Conservation (phyloP, 2,113 vertebrate species). For the Gymnocephalus cernua region DNA sequence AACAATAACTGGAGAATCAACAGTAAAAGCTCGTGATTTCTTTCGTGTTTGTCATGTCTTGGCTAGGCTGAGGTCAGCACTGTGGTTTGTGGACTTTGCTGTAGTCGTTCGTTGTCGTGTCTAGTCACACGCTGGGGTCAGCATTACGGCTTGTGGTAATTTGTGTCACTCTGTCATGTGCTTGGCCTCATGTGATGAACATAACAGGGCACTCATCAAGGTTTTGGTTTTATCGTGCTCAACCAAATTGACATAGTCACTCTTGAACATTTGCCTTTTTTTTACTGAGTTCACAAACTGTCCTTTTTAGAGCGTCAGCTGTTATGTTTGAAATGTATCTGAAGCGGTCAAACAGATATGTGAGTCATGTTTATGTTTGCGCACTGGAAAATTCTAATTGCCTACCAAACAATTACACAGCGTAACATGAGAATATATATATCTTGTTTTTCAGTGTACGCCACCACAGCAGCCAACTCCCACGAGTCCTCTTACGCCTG, state of each 20-base stretch:
- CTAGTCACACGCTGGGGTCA: background rate
- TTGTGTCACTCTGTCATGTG: slow-evolving; percentile 20
- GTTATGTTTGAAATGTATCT: background rate
- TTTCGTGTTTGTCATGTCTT: background rate
- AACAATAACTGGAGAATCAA: background rate
- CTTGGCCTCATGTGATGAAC: slow-evolving; percentile 26
- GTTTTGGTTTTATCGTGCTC: background rate
- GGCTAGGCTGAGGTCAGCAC: background rate
- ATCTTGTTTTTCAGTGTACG: slow-evolving; percentile 86
- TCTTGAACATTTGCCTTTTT: background rate
- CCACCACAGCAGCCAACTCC: slow-evolving; percentile 93
- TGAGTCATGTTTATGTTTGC: background rate
- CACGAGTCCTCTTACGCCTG: slow-evolving; percentile 95
- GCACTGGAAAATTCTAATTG: background rate
- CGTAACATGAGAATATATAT: background rate
- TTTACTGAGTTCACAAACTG: background rate
- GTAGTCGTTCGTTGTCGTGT: slow-evolving; percentile 1
- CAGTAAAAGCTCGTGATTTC: background rate
- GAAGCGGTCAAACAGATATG: background rate
- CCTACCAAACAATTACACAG: too few species aligned
- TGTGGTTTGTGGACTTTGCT: background rate
- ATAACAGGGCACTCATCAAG: background rate
- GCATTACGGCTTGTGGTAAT: background rate
- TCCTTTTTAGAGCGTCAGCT: background rate
- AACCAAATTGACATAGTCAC: background rate